phyloP scores from a whole-genome alignment of 2,888 invertebrate genomes.

The Rhorus exstirpatorius region DNA sequence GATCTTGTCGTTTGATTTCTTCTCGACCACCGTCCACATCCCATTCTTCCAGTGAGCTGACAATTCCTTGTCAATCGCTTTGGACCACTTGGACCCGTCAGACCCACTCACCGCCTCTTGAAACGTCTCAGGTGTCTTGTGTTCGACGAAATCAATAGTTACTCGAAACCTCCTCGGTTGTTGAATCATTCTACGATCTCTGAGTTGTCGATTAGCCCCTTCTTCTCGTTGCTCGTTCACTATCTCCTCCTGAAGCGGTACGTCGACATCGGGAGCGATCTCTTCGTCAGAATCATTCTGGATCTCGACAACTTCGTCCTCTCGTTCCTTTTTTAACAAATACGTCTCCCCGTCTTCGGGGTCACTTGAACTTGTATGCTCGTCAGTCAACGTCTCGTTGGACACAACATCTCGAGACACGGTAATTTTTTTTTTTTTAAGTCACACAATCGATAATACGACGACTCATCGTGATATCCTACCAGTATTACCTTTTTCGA shows the following conservation, averaged over 20 bases:
- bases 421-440: neutral
- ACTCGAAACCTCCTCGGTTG: constrained; percentile 2
- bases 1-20: constrained; percentile 27
- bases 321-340: neutral
- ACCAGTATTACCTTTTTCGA: constrained; percentile 68
- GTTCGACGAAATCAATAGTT: constrained; percentile 30
- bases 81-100: constrained; percentile 37
- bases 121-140: constrained; percentile 2
- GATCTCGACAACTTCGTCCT: neutral
- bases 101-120: constrained; percentile 9
- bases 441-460: constrained; percentile 53
- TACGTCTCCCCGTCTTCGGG: neutral
- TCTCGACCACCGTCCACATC: constrained; percentile 64
- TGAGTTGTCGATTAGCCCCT: constrained; percentile 38
- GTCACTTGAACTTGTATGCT: neutral
- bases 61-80: constrained; percentile 61
- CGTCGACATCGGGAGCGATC: neutral
- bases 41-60: constrained; percentile 66
- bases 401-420: constrained; percentile 56
- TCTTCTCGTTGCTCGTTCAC: constrained; percentile 35
- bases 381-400: constrained; percentile 1
- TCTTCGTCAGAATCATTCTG: neutral
- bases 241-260: neutral
- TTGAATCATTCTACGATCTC: constrained; percentile 13
- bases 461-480: constrained; percentile 41